Evolutionary conservation across 2,113 vertebrate genomes (phyloP).

Genomic region (Strigops habroptila): DNA sequence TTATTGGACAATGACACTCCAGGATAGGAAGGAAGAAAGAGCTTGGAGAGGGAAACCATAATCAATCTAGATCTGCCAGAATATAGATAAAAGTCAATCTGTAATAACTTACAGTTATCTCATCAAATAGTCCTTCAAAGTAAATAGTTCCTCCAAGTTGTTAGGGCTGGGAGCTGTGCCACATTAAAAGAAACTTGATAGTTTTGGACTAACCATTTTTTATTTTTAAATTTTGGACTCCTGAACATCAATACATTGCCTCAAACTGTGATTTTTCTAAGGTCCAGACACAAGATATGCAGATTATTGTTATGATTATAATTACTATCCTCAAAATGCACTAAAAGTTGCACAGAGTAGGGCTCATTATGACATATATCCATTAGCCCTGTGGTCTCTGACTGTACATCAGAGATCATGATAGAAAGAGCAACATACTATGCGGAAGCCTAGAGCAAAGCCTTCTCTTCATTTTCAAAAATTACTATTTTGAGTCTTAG

Average conservation of each 20-base stretch:
- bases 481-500: background rate
- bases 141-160: background rate
- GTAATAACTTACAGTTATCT: background rate
- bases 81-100: background rate
- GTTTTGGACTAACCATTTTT: too few relatives aligned
- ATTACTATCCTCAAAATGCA: background rate
- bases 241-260: background rate
- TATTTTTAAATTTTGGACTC: background rate
- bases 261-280: background rate
- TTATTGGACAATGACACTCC: background rate
- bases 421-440: background rate
- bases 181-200: background rate
- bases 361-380: background rate
- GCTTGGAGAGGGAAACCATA: background rate
- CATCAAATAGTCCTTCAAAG: background rate
- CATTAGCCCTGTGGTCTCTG: background rate
- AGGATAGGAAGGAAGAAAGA: background rate
- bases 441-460: background rate
- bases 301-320: background rate
- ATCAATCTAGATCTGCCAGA: background rate
- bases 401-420: background rate
- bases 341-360: background rate
- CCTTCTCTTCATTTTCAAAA: background rate
- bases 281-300: background rate
- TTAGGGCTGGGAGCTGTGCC: background rate